These are phyloP conservation scores for Ypsolopha scabrella DNA, from an alignment of 2,888 invertebrate species.

Conservation along the genomic window DNA sequence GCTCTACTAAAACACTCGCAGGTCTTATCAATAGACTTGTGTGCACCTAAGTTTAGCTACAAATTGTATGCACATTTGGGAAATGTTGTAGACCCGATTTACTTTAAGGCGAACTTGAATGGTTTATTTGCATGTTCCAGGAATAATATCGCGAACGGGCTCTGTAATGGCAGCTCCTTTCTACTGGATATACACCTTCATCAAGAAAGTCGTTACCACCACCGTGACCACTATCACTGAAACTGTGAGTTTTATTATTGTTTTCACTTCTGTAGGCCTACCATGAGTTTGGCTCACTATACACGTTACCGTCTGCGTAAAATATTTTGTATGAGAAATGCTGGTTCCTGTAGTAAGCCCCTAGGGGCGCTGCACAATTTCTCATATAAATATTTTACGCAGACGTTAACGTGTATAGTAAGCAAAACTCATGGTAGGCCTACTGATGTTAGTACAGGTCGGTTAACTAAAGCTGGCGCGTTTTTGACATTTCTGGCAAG, in stretches of 20 bases:
- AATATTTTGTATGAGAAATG: too few relatives aligned
- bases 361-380: too few relatives aligned
- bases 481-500: too few relatives aligned
- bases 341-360: too few relatives aligned
- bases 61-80: neutral
- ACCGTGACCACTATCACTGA: conserved; percentile 56
- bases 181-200: conserved; percentile 43
- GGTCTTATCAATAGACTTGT: conserved; percentile 10
- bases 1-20: conserved; percentile 12
- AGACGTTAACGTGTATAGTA: too few relatives aligned
- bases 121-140: neutral
- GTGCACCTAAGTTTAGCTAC: conserved; percentile 50
- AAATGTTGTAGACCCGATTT: neutral
- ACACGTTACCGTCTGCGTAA: too few relatives aligned
- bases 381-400: too few relatives aligned
- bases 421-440: too few relatives aligned
- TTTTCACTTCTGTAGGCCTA: neutral
- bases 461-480: too few relatives aligned
- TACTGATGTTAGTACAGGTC: too few relatives aligned
- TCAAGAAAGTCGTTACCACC: conserved; percentile 41
- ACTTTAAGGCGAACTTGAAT: neutral
- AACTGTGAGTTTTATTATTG: conserved; percentile 31
- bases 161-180: conserved; percentile 38
- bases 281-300: too few relatives aligned
- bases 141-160: conserved; percentile 23